Percentiles rank a stretch among this genome's conserved stretches.
These are phyloP conservation scores for Apodemus speciosus DNA, from an alignment of 2,113 vertebrate species.

Conservation along the genomic window DNA sequence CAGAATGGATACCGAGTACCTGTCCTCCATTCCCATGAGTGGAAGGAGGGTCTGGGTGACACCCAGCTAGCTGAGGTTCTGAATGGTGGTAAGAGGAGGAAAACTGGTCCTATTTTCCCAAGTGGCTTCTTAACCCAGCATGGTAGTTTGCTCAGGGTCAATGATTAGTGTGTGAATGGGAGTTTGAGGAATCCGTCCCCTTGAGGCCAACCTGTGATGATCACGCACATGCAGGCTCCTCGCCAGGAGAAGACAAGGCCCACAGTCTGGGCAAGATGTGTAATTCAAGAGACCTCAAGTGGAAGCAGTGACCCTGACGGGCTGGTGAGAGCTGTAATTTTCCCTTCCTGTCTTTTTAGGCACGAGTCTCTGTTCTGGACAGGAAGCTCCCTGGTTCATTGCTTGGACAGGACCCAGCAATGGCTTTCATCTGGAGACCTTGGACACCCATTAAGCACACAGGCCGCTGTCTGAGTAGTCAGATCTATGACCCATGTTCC, in stretches of 20 bases:
- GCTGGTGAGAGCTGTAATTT: neutral
- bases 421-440: neutral
- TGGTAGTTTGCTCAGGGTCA: neutral
- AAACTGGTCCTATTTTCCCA: neutral
- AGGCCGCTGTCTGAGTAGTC: neutral
- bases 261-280: neutral
- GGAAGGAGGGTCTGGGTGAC: neutral
- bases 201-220: neutral
- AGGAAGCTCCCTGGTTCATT: neutral
- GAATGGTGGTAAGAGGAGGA: neutral
- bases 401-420: neutral
- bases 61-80: neutral
- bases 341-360: neutral
- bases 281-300: neutral
- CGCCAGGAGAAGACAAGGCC: neutral
- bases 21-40: neutral
- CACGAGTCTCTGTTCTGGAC: neutral
- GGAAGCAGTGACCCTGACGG: neutral
- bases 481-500: neutral
- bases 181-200: neutral
- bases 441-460: neutral
- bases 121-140: neutral
- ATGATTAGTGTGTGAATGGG: no score
- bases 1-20: neutral
- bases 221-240: neutral